Evolutionary conservation across 2,888 invertebrate genomes (phyloP).

Genomic region (Merodon equestris): DNA sequence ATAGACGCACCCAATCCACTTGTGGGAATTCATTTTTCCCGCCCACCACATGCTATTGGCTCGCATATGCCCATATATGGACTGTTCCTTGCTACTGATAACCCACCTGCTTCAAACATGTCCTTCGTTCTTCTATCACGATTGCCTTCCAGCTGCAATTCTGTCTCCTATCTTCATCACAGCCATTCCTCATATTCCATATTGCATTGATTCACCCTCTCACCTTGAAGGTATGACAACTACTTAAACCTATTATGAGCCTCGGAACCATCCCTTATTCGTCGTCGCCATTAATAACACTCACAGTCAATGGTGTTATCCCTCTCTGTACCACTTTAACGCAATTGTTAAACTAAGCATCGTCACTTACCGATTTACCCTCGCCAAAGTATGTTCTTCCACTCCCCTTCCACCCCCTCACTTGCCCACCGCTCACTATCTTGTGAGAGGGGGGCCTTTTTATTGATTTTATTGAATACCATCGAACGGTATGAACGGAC

Average conservation of each 20-base stretch:
- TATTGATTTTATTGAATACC: slow-evolving; percentile 57
- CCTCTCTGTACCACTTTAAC: slow-evolving; percentile 30
- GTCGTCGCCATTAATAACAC: slow-evolving; percentile 36
- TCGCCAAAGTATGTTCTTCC: slow-evolving; percentile 17
- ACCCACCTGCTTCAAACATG: no score
- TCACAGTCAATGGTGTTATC: slow-evolving; percentile 3
- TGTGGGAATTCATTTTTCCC: no score
- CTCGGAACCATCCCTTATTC: slow-evolving; percentile 10
- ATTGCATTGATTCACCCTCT: neutral
- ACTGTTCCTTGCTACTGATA: no score
- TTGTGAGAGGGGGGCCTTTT: slow-evolving; percentile 38
- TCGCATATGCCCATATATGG: no score
- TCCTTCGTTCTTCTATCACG: no score
- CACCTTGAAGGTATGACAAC: slow-evolving; percentile 21
- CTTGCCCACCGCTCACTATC: neutral
- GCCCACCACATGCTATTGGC: no score
- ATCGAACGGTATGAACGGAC: neutral
- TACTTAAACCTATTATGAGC: slow-evolving; percentile 29
- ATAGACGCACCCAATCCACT: no score
- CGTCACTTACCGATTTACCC: slow-evolving; percentile 46
- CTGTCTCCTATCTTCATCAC: no score
- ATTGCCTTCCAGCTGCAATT: no score
- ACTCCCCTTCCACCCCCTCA: no score
- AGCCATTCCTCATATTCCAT: no score
- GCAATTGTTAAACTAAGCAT: slow-evolving; percentile 41